Conservation (phyloP, 1,140 invertebrate species). For the Lanistes nyassanus region DNA sequence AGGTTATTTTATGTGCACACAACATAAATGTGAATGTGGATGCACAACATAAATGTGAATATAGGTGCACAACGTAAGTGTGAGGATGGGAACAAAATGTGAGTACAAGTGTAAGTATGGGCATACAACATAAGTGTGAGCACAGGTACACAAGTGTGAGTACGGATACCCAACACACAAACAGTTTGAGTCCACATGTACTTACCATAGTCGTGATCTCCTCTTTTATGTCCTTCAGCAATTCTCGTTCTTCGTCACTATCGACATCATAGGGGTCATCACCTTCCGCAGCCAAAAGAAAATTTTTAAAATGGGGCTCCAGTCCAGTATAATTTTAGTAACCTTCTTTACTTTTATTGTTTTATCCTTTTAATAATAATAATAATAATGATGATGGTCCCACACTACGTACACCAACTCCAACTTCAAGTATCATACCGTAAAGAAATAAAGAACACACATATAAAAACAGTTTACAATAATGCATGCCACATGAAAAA, state of each 20-base stretch:
- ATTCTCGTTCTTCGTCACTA: constrained; percentile 62
- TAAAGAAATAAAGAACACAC: neutral
- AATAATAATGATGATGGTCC: neutral
- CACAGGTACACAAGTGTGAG: too few relatives aligned
- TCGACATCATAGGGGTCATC: constrained; percentile 46
- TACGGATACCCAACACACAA: too few relatives aligned
- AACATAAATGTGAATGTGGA: too few relatives aligned
- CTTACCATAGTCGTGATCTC: constrained; percentile 59
- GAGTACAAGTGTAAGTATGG: too few relatives aligned
- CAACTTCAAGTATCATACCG: too few relatives aligned
- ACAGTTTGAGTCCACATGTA: neutral
- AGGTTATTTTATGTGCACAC: too few relatives aligned
- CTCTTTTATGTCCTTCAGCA: constrained; percentile 60
- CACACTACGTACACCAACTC: neutral
- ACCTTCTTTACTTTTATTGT: neutral
- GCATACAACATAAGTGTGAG: too few relatives aligned
- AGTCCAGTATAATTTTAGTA: neutral
- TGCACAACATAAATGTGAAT: too few relatives aligned
- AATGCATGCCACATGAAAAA: neutral
- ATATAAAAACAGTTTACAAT: neutral
- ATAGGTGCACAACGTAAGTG: too few relatives aligned
- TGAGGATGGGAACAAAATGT: too few relatives aligned
- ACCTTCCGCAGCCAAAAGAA: neutral
- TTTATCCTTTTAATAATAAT: neutral
- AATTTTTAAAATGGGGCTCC: neutral